Percentiles rank a stretch among this genome's conserved stretches.
Evolutionary conservation across 2,888 invertebrate species (phyloP).

Genomic region (Orthosia cruda): DNA sequence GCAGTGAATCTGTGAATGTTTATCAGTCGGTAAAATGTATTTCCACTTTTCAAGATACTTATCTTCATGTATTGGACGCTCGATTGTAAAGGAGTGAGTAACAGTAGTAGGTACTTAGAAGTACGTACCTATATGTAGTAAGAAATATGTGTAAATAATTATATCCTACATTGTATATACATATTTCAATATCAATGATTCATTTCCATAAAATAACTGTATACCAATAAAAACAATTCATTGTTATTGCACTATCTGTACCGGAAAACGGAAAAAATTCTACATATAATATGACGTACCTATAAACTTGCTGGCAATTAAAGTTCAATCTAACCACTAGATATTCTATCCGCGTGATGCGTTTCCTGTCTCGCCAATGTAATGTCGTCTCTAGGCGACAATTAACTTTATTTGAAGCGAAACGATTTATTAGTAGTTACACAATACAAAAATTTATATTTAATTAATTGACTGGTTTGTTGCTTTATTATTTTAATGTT

Average conservation of each 20-base stretch:
- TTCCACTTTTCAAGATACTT: not conserved
- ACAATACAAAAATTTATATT: constrained; percentile 3
- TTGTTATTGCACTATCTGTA: constrained; percentile 29
- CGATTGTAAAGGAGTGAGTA: not conserved
- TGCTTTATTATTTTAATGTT: not conserved
- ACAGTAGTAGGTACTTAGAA: not conserved
- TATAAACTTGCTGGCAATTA: constrained; percentile 25
- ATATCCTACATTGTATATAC: not conserved
- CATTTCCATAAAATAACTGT: constrained; percentile 27
- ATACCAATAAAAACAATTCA: constrained; percentile 36
- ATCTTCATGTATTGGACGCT: not conserved
- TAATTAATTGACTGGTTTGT: not conserved
- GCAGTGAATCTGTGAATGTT: not conserved
- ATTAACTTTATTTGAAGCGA: constrained; percentile 37
- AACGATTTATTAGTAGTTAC: not conserved
- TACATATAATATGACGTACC: not conserved
- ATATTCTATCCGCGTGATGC: constrained; percentile 53
- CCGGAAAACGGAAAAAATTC: constrained; percentile 43
- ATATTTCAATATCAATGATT: constrained; percentile 16
- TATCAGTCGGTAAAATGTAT: not conserved
- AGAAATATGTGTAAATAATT: too few relatives aligned
- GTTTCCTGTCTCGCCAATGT: constrained; percentile 38
- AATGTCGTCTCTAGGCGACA: constrained; percentile 13
- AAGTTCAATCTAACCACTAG: constrained; percentile 43
- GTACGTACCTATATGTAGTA: not conserved